Evolutionary conservation across 2,888 invertebrate genomes (phyloP).

Genomic region (Papilio demoleus): DNA sequence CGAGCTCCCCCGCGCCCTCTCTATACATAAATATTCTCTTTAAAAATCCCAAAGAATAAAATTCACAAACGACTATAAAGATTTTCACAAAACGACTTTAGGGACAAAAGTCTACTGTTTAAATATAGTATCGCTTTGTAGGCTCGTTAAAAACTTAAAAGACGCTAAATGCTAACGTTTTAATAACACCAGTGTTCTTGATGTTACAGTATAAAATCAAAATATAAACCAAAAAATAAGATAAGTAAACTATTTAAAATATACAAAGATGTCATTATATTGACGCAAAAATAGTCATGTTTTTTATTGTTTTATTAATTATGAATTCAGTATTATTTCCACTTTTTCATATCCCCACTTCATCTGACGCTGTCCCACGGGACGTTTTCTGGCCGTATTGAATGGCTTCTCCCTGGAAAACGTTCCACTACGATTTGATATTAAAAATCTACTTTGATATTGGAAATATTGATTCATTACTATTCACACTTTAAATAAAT

Average conservation of each 20-base stretch:
- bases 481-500: too few species aligned
- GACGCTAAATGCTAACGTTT: neutral
- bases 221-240: too few species aligned
- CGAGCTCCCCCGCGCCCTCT: neutral
- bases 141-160: neutral
- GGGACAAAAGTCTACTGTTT: slow-evolving; percentile 5
- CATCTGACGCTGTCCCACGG: slow-evolving; percentile 5
- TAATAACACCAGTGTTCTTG: too few species aligned
- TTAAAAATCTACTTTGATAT: neutral
- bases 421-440: neutral
- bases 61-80: slow-evolving; percentile 20
- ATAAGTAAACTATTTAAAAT: too few species aligned
- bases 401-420: neutral
- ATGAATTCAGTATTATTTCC: slow-evolving; percentile 14
- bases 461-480: slow-evolving; percentile 1
- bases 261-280: too few species aligned
- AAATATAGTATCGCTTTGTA: slow-evolving; percentile 1
- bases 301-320: neutral
- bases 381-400: slow-evolving; percentile 3
- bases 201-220: too few species aligned
- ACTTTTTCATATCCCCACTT: slow-evolving; percentile 8
- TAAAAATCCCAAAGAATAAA: neutral
- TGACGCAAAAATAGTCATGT: too few species aligned
- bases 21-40: slow-evolving; percentile 31
- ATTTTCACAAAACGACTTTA: slow-evolving; percentile 2